Evolutionary conservation across 2,113 vertebrate species (phyloP).

Genomic region (Calidris pygmaea): DNA sequence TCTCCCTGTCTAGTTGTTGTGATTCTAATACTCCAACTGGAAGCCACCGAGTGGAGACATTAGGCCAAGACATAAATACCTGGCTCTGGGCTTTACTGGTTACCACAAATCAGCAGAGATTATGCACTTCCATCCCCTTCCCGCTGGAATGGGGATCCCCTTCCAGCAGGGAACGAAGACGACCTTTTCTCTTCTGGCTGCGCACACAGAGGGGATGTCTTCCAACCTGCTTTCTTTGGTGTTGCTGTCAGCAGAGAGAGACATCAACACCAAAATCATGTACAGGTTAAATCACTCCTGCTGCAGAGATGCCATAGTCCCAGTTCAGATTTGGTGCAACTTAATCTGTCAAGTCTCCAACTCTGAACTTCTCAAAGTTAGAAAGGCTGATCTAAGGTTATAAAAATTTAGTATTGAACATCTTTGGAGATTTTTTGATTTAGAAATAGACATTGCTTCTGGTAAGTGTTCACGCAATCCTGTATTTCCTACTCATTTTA

Average conservation of each 20-base stretch:
- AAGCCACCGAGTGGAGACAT: neutral
- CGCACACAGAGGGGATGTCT: neutral
- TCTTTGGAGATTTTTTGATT: neutral
- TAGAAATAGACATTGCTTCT: neutral
- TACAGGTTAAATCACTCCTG: neutral
- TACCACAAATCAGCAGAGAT: neutral
- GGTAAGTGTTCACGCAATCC: neutral
- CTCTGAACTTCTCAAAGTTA: neutral
- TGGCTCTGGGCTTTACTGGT: neutral
- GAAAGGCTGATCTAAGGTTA: neutral
- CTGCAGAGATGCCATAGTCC: neutral
- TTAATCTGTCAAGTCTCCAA: neutral
- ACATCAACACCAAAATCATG: neutral
- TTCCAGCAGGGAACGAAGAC: neutral
- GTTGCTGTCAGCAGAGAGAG: neutral
- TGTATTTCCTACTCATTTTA: neutral
- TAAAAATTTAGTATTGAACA: neutral
- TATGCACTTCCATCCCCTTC: neutral
- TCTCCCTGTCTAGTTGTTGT: accelerated
- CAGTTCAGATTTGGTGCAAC: neutral
- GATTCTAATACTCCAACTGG: neutral
- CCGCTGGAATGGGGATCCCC: neutral
- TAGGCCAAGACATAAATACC: neutral
- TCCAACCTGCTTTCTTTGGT: neutral
- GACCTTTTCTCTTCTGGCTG: neutral